Base-by-base conservation (phyloP, 2,888 invertebrate species). In the Melitaea athalia region DNA sequence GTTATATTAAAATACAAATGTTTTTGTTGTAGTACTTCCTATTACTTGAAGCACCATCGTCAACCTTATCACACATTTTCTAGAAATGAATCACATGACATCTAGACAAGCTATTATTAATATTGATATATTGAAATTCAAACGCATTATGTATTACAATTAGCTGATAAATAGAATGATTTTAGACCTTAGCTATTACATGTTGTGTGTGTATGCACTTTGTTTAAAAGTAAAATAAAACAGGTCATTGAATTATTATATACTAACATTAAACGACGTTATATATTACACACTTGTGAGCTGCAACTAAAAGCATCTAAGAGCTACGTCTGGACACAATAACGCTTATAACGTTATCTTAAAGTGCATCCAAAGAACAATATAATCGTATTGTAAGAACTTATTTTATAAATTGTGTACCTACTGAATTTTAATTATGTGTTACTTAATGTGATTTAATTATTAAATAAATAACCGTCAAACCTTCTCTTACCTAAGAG, bases 291-390 rank as follows among this genome's bases (percentile, higher is more conserved):
- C 69, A 73, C 72, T 70, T 66, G 67, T 72, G 57, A 45, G 66
- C 69, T 50, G 67, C 69, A 55, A 61, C 69, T 70, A 65, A 69
- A 67, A 71, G 69, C 71, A 61, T 71, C 68, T 71, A 53, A 70
- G 70, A 70, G 70, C 59, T 70, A 57, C 45, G 49, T 49, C 47
- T 64, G 57, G 64, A 38, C 59, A 38, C 57, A 57, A 59, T 64
- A 64, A 64, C 38, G 38, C 64, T 64, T 42, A 59, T 24, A 57
- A 64, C 64, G 42, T 59, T 64, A 24, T 64, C 59, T 49, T 64
- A 59, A 24, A 64, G 63, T 64, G 55, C 55, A 63, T 31, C 55
- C 45, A 55, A 33, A 47, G 33, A 47, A 33, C 31, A 33, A 45
- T 33, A 38, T 33, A 14, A 14, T 33, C 53, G 31, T 55, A 31